A percentile compares a stretch with the other conserved stretches of the same genome.
Evolutionary conservation across 1,140 invertebrate genomes (phyloP).

Genomic region (Hypsibius dujardini): DNA sequence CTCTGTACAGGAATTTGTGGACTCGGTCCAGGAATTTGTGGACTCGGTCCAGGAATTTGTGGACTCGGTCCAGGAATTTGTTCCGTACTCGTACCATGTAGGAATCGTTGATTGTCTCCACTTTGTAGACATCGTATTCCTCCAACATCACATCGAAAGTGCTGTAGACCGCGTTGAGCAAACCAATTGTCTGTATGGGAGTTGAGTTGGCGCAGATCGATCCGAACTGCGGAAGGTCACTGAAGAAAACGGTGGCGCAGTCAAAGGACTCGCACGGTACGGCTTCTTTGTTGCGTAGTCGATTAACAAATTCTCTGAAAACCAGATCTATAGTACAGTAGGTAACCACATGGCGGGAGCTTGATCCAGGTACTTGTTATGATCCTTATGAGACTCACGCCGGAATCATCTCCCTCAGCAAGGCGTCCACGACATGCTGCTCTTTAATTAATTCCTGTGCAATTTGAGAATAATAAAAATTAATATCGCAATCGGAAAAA

Average conservation of each 20-base stretch:
- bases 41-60: too few species aligned
- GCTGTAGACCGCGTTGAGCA: background rate
- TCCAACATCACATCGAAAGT: background rate
- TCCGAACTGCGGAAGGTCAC: background rate
- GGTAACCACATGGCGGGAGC: background rate
- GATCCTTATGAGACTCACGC: background rate
- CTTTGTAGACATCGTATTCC: conserved; percentile 4
- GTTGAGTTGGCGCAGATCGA: background rate
- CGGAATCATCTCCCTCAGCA: background rate
- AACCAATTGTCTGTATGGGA: background rate
- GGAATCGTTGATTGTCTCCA: conserved; percentile 12
- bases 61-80: too few species aligned
- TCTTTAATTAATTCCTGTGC: background rate
- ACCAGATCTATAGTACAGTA: too few species aligned
- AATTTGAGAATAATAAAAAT: background rate
- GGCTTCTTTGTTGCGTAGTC: conserved; percentile 11
- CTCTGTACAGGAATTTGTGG: too few species aligned
- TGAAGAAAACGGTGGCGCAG: background rate
- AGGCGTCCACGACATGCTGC: background rate
- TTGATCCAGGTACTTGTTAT: background rate
- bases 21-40: too few species aligned
- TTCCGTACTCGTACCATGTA: conserved; percentile 16
- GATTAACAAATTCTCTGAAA: background rate
- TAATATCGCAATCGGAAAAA: background rate
- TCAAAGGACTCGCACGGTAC: background rate